Base-by-base conservation (phyloP, 2,797 vertebrate species). In the Crax fasciolata region DNA sequence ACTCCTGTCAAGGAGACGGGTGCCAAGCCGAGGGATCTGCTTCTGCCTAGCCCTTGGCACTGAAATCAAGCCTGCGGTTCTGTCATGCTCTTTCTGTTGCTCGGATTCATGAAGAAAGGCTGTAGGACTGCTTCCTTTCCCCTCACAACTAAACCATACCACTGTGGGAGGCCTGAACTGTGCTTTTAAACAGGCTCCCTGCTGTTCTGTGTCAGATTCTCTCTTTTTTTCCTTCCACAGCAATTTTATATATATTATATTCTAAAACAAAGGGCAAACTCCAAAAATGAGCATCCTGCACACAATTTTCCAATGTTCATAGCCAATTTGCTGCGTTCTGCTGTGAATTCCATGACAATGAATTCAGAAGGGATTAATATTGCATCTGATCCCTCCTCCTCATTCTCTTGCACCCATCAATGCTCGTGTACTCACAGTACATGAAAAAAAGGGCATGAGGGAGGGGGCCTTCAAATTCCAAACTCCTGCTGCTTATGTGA, bases 171-270 rank as follows among this genome's bases (percentile, higher is more conserved):
- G 89, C 87, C 87, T 94, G 94, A 95, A 82, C 93, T 88, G 73
- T 80, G 82, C 88, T 97, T 96, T 91, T 96, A 97, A 97, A 95
- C 93, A 97, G 96, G 80, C 71, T 96, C 84, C 96, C 97, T 90
- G 92, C 93, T 97, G 96, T n/a, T 95, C 73, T 39, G 49, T 88
- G 93, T 96, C 96, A 97, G 96, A 91, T 95, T 87, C 89, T 90
- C 92, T 96, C 67, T 82, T 81, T 79, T 90, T 96, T 79, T 89
- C 76, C 48, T 95, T 96, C 91, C 89, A 91, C 67, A 82, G 90
- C 86, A 89, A 87, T 91, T 95, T 96, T 84, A 86, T 93, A 95
- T 95, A 80, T 78, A 95, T 95, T 94, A 85, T 43, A 2, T 73
- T 95, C 86, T 85, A 83, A 95, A 95, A 95, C 93, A 93, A 91